A percentile compares a stretch with the other conserved stretches of the same genome.
Conservation (phyloP, 2,797 vertebrate genomes). For the Gambusia yucatana region DNA sequence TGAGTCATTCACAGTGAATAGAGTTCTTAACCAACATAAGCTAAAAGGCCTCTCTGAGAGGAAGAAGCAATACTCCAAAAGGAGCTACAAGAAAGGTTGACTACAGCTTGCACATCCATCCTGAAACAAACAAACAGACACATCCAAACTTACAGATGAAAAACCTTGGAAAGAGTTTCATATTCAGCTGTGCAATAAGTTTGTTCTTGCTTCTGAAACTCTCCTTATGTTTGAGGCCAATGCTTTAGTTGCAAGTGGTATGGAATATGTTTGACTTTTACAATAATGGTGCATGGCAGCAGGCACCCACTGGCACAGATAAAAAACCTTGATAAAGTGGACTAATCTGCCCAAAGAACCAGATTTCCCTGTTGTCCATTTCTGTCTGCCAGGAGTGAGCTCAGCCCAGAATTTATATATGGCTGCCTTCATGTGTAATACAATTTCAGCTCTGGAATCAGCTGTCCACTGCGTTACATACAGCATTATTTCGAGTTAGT, state of each 20-base stretch:
- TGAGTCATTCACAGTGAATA: neutral
- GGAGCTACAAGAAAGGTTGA: neutral
- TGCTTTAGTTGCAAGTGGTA: neutral
- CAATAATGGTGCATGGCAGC: neutral
- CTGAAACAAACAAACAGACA: neutral
- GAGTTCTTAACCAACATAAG: neutral
- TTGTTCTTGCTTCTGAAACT: neutral
- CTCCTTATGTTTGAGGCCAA: neutral
- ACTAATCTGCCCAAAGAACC: neutral
- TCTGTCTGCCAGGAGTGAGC: neutral
- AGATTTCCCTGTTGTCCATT: neutral
- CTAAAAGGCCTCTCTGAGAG: neutral
- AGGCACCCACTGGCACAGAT: neutral
- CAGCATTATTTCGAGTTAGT: neutral
- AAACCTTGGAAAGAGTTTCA: neutral
- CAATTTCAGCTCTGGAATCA: neutral
- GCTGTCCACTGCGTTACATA: neutral
- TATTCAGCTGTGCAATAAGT: neutral
- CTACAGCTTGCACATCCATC: neutral
- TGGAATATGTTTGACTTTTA: neutral
- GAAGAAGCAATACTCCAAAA: neutral
- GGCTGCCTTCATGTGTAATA: neutral
- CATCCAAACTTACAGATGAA: neutral
- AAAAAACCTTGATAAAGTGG: neutral
- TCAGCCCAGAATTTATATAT: neutral